Evolutionary conservation across 2,797 vertebrate species (phyloP).

Genomic region (Hippocampus kuda): DNA sequence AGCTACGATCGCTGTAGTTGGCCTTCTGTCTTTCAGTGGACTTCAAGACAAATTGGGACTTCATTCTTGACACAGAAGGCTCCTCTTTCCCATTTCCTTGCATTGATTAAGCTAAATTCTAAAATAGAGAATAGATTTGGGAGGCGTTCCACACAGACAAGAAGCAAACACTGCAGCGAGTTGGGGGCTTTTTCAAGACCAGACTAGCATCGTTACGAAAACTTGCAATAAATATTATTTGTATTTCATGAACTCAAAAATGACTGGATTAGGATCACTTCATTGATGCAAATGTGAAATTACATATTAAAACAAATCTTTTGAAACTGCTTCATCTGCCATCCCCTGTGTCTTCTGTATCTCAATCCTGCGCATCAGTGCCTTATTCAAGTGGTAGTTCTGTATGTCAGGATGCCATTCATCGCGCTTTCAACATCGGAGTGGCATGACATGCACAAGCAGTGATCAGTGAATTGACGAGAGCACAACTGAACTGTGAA

Average conservation of each 20-base stretch:
- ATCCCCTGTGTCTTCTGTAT: neutral
- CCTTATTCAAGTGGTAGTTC: neutral
- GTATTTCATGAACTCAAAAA: neutral
- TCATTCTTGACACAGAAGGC: neutral
- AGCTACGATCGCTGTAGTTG: neutral
- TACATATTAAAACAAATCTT: neutral
- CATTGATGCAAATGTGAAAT: neutral
- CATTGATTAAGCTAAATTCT: neutral
- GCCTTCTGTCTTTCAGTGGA: neutral
- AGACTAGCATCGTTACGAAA: neutral
- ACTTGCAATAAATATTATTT: neutral
- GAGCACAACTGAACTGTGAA: too few species aligned
- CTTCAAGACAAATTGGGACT: neutral
- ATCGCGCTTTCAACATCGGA: constrained; percentile 12
- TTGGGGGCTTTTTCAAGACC: neutral
- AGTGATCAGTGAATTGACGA: neutral
- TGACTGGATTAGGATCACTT: neutral
- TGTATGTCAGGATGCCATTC: neutral
- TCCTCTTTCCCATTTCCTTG: neutral
- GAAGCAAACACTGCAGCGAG: neutral
- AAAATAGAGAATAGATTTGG: neutral
- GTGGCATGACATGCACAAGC: neutral
- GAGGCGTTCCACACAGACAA: neutral
- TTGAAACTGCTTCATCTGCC: neutral
- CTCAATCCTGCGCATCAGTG: neutral